Conservation (phyloP, 2,888 invertebrate genomes). For the Melieria picta region DNA sequence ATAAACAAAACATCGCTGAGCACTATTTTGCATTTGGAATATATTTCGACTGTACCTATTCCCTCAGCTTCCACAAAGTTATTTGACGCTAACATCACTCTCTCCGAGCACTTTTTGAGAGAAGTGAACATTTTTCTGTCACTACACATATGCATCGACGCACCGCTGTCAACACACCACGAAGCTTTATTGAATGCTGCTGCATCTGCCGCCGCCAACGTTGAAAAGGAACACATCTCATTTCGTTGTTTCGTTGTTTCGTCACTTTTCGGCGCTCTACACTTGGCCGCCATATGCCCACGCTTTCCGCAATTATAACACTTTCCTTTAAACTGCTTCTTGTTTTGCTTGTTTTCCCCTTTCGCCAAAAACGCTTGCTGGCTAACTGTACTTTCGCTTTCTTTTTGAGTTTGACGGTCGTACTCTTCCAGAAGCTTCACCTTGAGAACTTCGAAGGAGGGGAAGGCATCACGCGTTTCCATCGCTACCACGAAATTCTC, state of each 20-base stretch:
- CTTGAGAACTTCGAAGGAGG: constrained; percentile 15
- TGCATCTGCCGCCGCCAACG: too few species aligned
- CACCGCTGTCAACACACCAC: too few species aligned
- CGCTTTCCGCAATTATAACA: constrained; percentile 21
- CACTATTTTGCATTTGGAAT: constrained; percentile 13
- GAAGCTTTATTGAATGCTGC: too few species aligned
- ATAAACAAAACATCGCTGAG: constrained; percentile 32
- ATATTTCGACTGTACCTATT: constrained; percentile 17
- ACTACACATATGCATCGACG: too few species aligned
- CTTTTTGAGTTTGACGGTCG: constrained; percentile 22
- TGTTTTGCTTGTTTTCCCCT: constrained; percentile 9
- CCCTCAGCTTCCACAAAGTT: constrained; percentile 23
- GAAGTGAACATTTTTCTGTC: too few species aligned
- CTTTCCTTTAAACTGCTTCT: constrained; percentile 9
- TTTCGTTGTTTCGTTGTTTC: neutral
- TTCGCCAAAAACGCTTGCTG: constrained; percentile 18
- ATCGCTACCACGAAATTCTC: constrained; percentile 29
- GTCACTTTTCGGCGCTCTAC: constrained; percentile 9
- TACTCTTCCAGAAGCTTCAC: constrained; percentile 26
- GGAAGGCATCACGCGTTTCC: constrained; percentile 26
- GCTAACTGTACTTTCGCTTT: neutral
- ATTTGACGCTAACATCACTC: constrained; percentile 25
- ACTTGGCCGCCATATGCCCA: constrained; percentile 15
- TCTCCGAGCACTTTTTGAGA: constrained; percentile 16
- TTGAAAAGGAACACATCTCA: constrained; percentile 8